Evolutionary conservation across 2,797 vertebrate genomes (phyloP).

Genomic region (Masticophis lateralis): DNA sequence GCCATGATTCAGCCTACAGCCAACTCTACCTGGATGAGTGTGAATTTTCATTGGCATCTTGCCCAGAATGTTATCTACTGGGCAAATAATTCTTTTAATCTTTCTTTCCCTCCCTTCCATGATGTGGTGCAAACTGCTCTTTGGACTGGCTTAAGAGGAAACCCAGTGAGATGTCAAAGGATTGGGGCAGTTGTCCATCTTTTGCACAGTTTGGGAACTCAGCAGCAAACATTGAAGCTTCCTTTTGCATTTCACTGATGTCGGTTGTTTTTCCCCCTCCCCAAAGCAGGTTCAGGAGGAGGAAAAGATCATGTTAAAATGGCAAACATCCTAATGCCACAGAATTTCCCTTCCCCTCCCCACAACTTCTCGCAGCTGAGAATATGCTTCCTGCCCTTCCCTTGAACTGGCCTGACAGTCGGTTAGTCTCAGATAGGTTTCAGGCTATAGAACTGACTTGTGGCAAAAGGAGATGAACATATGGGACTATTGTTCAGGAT

Average conservation of each 20-base stretch:
- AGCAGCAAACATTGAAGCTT: background rate
- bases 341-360: background rate
- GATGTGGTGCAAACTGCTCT: too few species aligned
- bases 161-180: too few species aligned
- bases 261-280: fast-evolving
- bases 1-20: background rate
- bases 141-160: too few species aligned
- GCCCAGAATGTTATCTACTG: background rate
- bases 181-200: background rate
- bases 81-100: background rate
- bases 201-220: too few species aligned
- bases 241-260: background rate
- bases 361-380: background rate
- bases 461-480: background rate
- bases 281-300: background rate
- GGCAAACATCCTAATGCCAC: background rate
- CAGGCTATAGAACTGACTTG: background rate
- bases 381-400: background rate
- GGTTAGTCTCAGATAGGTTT: background rate
- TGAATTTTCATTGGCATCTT: background rate
- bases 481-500: background rate
- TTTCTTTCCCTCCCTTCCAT: too few species aligned
- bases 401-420: background rate
- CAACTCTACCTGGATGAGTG: background rate
- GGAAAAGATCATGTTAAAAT: background rate